phyloP scores from a whole-genome alignment of 2,888 invertebrate species.

The Acanthosoma haemorrhoidale region DNA sequence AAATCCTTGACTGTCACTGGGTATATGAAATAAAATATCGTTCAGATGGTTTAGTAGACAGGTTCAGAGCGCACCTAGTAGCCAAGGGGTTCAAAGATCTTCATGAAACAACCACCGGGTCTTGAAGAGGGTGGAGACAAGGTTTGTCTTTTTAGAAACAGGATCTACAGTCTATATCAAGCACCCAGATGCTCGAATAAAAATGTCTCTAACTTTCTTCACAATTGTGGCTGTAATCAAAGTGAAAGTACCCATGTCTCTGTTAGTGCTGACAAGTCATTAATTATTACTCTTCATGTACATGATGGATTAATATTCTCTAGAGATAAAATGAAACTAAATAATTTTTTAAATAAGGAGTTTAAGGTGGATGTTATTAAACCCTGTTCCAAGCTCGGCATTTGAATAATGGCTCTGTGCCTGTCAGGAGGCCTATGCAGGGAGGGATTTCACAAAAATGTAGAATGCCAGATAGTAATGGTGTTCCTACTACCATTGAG shows the following conservation, averaged over 20 bases:
- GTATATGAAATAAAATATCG: constrained; percentile 41
- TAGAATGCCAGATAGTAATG: constrained; percentile 28
- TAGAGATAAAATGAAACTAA: not conserved
- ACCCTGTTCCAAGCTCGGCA: not conserved
- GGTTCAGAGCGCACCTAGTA: not conserved
- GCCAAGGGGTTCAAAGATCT: constrained; percentile 38
- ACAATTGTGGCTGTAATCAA: constrained; percentile 40
- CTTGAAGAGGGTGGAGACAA: constrained; percentile 41
- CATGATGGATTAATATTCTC: not conserved
- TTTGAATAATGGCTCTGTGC: not conserved
- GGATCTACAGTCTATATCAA: constrained; percentile 46
- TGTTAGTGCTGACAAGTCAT: not conserved
- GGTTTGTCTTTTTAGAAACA: constrained; percentile 43
- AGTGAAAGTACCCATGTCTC: constrained; percentile 34
- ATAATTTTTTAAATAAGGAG: not conserved
- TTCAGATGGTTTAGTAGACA: constrained; percentile 16
- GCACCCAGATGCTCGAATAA: constrained; percentile 45
- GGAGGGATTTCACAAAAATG: too few species aligned
- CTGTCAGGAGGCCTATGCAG: too few species aligned
- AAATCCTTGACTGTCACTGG: constrained; percentile 22
- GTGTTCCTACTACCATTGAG: constrained; percentile 28
- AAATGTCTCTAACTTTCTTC: constrained; percentile 41
- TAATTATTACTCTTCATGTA: not conserved
- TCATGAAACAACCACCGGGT: constrained; percentile 45
- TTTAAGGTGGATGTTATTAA: not conserved